Evolutionary conservation across 2,797 vertebrate genomes (phyloP), one percentile per base, ranked within the genome.

Genomic region (Tiaroga cobitis): DNA sequence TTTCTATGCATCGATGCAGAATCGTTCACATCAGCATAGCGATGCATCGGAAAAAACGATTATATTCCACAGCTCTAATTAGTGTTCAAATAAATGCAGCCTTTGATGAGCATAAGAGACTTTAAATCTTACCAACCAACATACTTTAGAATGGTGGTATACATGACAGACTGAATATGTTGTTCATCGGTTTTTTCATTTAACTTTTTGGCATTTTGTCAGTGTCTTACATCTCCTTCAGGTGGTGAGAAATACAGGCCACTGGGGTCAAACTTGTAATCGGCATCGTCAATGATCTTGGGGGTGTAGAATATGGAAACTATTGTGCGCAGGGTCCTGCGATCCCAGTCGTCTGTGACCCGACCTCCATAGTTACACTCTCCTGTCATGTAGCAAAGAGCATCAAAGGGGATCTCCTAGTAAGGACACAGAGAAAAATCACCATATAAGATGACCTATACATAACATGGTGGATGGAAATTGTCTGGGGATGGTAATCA

Each of bases 301-400:
- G 86, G 21, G 24, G 90, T 95, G 91, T 96, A 97, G 90, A 96
- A 97, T 82, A 95, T 95, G 43, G 95, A 96, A 0, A 98, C 95
- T 87, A 97, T 94, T 1, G 94, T 96, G 32, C 89, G 94, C 67
- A 97, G 93, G 0, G 96, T 97, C 68, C 96, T 94, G 41, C 95
- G 93, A 88, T 97, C 96, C 97, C 96, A 98, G 93, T 96, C 95
- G 0, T 97, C 97, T 0, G 96, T 97, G 89, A 98, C 96, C 2
- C 97, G 92, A 82, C 97, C 97, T 5, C 97, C 95, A 0, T 97
- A 97, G 88, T 95, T 99, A 82, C 97, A 97, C 86, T 98, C 97
- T 0, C 96, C 96, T 0, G 96, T 97, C 96, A 96, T 96, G 85
- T 97, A 97, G 49, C 93, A 90, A 43, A 98, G 80, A 4, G 97